phyloP scores from a whole-genome alignment of 1,140 invertebrate species.

The Dendrolimus punctatus region DNA sequence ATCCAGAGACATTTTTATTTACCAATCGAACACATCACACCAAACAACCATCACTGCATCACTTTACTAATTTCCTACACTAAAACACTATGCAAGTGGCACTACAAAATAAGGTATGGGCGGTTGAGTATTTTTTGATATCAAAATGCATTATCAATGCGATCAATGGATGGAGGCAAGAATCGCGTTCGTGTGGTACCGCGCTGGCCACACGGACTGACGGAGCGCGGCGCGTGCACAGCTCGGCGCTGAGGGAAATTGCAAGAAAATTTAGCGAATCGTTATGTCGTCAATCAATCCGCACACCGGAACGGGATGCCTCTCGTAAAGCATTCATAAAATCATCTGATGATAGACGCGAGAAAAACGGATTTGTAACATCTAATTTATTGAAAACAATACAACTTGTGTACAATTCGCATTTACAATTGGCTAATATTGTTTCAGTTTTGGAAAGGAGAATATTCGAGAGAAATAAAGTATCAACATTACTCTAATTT shows the following conservation, averaged over 20 bases:
- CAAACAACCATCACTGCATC: conserved; percentile 17
- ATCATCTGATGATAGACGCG: too few species aligned
- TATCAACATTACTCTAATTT: too few species aligned
- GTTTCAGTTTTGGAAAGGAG: too few species aligned
- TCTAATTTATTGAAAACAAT: too few species aligned
- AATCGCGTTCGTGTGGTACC: conserved; percentile 13
- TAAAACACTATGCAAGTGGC: conserved; percentile 32
- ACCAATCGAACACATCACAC: conserved; percentile 18
- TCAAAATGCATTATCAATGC: conserved; percentile 62
- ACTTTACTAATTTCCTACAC: conserved; percentile 32
- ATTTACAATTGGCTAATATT: too few species aligned
- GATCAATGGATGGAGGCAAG: conserved; percentile 8
- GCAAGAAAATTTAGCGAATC: conserved; percentile 39
- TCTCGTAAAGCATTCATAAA: not conserved
- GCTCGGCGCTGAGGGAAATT: conserved; percentile 46
- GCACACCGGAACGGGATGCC: conserved; percentile 28
- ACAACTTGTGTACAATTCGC: too few species aligned
- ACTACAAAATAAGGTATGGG: conserved; percentile 16
- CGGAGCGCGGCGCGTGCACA: conserved; percentile 21
- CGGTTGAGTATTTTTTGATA: conserved; percentile 27
- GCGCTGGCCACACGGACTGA: conserved; percentile 22
- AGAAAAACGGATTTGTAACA: too few species aligned
- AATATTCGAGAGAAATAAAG: too few species aligned
- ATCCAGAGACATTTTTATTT: conserved; percentile 53
- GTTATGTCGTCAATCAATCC: conserved; percentile 23